Percentiles rank a stretch among this genome's conserved stretches.
phyloP scores from a whole-genome alignment of 1,140 invertebrate genomes.

The Zaprionus davidi region DNA sequence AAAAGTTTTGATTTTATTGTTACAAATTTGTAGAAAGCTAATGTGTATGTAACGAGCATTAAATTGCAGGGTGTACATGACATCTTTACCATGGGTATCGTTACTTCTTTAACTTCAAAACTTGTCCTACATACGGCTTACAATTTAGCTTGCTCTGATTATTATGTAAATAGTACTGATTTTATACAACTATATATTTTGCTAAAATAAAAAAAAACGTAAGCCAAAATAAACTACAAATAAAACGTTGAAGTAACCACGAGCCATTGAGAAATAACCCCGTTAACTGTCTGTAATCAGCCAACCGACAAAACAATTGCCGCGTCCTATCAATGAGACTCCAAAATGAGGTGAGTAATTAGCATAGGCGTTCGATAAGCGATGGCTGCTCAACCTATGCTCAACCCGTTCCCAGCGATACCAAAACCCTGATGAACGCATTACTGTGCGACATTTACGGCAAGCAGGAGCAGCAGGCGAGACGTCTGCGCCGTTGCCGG shows the following conservation, averaged over 20 bases:
- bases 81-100: too few relatives aligned
- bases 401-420: constrained; percentile 35
- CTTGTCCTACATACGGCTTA: not conserved
- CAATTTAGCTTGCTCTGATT: constrained; percentile 32
- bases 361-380: constrained; percentile 50
- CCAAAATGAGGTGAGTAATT: constrained; percentile 75
- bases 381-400: not conserved
- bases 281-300: constrained; percentile 25
- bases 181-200: constrained; percentile 33
- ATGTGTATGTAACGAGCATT: too few relatives aligned
- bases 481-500: constrained; percentile 23
- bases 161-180: constrained; percentile 53
- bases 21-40: too few relatives aligned
- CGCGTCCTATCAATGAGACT: constrained; percentile 35
- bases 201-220: constrained; percentile 23
- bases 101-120: not conserved
- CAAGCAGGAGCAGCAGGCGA: constrained; percentile 53
- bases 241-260: constrained; percentile 14
- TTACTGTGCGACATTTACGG: constrained; percentile 79
- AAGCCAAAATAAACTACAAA: constrained; percentile 12
- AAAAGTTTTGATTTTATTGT: too few relatives aligned
- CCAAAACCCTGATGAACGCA: constrained; percentile 64
- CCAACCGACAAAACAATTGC: constrained; percentile 12
- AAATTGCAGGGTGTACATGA: too few relatives aligned
- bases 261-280: constrained; percentile 12